phyloP scores from a whole-genome alignment of 2,113 vertebrate genomes.

The Campylorhamphus procurvoides region DNA sequence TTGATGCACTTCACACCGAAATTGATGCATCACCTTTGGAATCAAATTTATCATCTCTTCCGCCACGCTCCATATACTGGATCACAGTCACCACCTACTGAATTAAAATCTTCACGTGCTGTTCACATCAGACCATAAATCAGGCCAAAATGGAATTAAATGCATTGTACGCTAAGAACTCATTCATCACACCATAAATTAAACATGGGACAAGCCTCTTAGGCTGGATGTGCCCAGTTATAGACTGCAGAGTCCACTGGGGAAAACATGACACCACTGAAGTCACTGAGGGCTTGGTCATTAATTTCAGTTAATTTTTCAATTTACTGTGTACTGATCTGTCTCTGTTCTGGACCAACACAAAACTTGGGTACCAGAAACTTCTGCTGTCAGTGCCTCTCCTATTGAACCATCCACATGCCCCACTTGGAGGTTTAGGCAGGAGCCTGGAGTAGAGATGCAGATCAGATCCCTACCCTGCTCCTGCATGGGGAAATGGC shows the following conservation, averaged over 20 bases:
- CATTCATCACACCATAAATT: constrained; percentile 63
- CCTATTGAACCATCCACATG: background rate
- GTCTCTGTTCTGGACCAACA: background rate
- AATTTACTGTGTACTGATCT: background rate
- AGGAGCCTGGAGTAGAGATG: background rate
- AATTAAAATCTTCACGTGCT: constrained; percentile 69
- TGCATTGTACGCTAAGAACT: constrained; percentile 60
- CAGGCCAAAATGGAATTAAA: constrained; percentile 68
- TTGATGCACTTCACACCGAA: constrained; percentile 25
- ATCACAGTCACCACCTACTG: constrained; percentile 67
- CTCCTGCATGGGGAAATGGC: background rate
- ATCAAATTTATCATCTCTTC: constrained; percentile 60
- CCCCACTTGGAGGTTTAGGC: background rate
- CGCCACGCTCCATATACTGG: constrained; percentile 37
- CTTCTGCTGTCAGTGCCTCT: background rate
- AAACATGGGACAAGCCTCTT: constrained; percentile 43
- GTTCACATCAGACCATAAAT: constrained; percentile 63
- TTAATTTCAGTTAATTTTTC: background rate
- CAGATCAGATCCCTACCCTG: background rate
- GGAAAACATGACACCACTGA: background rate
- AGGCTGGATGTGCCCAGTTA: constrained; percentile 9
- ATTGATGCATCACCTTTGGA: constrained; percentile 56
- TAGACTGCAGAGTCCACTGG: background rate
- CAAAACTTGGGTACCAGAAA: background rate
- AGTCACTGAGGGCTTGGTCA: background rate